Evolutionary conservation across 2,888 invertebrate genomes (phyloP).

Genomic region (Phortica okadai): DNA sequence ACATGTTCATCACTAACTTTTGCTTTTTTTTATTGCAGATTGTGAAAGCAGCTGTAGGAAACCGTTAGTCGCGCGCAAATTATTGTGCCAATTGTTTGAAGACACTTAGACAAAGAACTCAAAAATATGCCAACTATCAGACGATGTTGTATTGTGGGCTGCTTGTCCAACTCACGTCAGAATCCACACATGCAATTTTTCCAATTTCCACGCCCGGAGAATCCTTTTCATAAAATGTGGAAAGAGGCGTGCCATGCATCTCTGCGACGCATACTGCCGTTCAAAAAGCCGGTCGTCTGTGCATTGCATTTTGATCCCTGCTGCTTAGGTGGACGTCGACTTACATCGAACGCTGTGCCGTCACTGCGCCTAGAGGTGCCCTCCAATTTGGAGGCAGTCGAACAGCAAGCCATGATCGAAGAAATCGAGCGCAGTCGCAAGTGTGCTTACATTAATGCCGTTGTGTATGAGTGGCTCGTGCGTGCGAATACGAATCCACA

Average conservation of each 20-base stretch:
- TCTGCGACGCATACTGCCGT: constrained; percentile 70
- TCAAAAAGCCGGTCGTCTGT: constrained; percentile 74
- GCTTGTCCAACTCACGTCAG: constrained; percentile 72
- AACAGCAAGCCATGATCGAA: constrained; percentile 71
- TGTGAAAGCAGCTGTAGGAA: neutral
- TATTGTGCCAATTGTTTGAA: constrained; percentile 51
- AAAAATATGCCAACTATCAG: constrained; percentile 71
- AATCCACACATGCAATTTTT: constrained; percentile 73
- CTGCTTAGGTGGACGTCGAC: constrained; percentile 69
- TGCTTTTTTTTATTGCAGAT: neutral
- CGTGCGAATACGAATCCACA: constrained; percentile 73
- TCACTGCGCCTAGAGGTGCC: constrained; percentile 70
- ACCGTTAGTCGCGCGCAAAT: neutral
- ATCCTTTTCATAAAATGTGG: constrained; percentile 72
- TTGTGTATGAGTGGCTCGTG: constrained; percentile 74
- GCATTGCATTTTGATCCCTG: constrained; percentile 72
- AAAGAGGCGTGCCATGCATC: constrained; percentile 75
- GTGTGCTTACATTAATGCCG: constrained; percentile 72
- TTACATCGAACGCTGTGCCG: constrained; percentile 71
- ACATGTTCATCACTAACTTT: no score
- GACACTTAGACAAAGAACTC: constrained; percentile 48
- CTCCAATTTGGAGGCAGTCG: constrained; percentile 68
- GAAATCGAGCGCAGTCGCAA: constrained; percentile 72
- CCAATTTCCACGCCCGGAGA: constrained; percentile 72
- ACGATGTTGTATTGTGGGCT: constrained; percentile 74